Evolutionary conservation across 2,888 invertebrate species (phyloP).

Genomic region (Physocephala rufipes): DNA sequence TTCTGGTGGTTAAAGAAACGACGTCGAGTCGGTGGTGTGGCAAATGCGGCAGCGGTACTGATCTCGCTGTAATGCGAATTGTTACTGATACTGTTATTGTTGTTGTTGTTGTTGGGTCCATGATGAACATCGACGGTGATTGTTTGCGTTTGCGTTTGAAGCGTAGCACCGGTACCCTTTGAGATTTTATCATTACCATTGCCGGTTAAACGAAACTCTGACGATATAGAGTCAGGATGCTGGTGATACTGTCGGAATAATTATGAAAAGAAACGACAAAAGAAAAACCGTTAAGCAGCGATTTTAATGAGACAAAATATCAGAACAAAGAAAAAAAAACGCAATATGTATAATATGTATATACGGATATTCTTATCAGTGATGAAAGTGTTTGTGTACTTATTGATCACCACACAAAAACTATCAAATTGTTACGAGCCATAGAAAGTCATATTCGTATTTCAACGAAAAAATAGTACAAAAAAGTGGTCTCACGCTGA

Average conservation of each 20-base stretch:
- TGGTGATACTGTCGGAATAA: constrained; percentile 56
- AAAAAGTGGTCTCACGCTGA: constrained; percentile 55
- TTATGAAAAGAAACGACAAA: constrained; percentile 26
- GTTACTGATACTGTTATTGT: constrained; percentile 52
- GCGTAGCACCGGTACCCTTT: constrained; percentile 52
- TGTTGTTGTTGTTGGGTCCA: constrained; percentile 39
- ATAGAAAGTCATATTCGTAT: constrained; percentile 40
- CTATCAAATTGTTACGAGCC: constrained; percentile 20
- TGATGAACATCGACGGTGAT: constrained; percentile 48
- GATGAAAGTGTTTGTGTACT: constrained; percentile 56
- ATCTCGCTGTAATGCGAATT: constrained; percentile 64
- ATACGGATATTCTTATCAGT: constrained; percentile 51
- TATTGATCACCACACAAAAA: constrained; percentile 26
- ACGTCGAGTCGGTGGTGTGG: constrained; percentile 81
- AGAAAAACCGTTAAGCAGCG: constrained; percentile 24
- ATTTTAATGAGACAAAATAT: constrained; percentile 34
- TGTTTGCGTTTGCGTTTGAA: constrained; percentile 44
- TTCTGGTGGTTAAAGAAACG: constrained; percentile 84
- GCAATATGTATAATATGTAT: constrained; percentile 30
- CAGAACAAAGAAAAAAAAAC: constrained; percentile 31
- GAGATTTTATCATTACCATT: constrained; percentile 59
- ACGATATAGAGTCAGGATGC: constrained; percentile 65
- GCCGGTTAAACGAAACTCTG: constrained; percentile 63
- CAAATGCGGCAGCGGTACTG: constrained; percentile 74
- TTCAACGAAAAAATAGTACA: constrained; percentile 38